Conservation (phyloP, 2,797 vertebrate species). For the Dermochelys coriacea region DNA sequence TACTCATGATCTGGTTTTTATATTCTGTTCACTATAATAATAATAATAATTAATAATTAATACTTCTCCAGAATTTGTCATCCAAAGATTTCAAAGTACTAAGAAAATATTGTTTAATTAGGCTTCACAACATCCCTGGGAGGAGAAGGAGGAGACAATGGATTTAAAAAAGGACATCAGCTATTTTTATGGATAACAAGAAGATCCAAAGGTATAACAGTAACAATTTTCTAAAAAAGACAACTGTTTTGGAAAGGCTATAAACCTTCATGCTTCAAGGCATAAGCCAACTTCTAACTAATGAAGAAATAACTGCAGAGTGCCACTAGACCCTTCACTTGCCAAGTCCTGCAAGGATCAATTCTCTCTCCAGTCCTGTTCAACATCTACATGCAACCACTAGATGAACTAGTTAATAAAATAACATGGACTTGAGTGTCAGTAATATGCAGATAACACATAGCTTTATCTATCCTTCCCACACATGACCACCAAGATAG, state of each 20-base stretch:
- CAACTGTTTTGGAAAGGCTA: neutral
- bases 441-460: neutral
- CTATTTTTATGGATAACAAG: neutral
- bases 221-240: neutral
- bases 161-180: neutral
- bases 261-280: neutral
- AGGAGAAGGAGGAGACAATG: neutral
- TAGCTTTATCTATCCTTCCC: neutral
- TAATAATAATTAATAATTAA: neutral
- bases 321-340: neutral
- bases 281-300: neutral
- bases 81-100: neutral
- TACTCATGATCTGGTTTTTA: neutral
- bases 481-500: rapidly evolving
- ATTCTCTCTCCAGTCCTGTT: neutral
- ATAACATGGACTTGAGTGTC: neutral
- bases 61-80: neutral
- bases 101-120: neutral
- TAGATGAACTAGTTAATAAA: neutral
- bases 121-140: neutral
- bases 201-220: neutral
- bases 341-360: neutral
- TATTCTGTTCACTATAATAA: neutral
- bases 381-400: neutral
- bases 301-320: rapidly evolving